Evolutionary conservation across 2,113 vertebrate species (phyloP), one percentile per base, ranked within the genome.

Genomic region (Platycercus adscitus): DNA sequence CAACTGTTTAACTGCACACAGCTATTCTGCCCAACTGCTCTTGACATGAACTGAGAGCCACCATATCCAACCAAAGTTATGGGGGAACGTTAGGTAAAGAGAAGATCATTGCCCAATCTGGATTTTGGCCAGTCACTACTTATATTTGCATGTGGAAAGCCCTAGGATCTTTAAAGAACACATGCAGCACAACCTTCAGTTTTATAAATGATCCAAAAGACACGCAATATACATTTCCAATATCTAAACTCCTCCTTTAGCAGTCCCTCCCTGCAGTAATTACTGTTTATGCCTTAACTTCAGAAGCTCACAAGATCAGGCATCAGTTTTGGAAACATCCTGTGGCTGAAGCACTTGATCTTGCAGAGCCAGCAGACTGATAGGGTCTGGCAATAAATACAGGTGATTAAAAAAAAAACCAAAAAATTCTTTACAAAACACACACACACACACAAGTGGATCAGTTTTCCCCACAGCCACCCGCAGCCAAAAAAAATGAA

Each of bases 261-360:
- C 52, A 89, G 91, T 86, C 75, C 81, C 91, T 95, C 91, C 94
- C 92, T 93, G 69, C 43, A 93, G 79, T 96, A 97, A 97, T 97
- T 97, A 95, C 61, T 97, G 91, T 93, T 97, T 95, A 96, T 92
- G 78, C 86, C 80, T 89, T 72, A 68, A 90, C 91, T 96, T 97
- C 93, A 93, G 91, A 97, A 96, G 94, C 76, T 93, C 58, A 77
- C 46, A 11, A 16, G 94, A 95, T 97, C 97, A 91, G 66, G 68
- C 90, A 94, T 86, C 83, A 93, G 95, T 96, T 97, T 96, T 96
- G 93, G 95, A 97, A 97, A 97, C 94, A 96, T 96, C 93, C 81
- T 95, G 95, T 91, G 95, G 95, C 70, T 91, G 70, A 87, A 91
- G 93, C 70, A 82, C 70, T 95, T 53, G 31, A 95, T 89, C 66